These are phyloP conservation scores for Doryteuthis pealeii DNA, from an alignment of 1,140 invertebrate genomes.

Conservation along the genomic window DNA sequence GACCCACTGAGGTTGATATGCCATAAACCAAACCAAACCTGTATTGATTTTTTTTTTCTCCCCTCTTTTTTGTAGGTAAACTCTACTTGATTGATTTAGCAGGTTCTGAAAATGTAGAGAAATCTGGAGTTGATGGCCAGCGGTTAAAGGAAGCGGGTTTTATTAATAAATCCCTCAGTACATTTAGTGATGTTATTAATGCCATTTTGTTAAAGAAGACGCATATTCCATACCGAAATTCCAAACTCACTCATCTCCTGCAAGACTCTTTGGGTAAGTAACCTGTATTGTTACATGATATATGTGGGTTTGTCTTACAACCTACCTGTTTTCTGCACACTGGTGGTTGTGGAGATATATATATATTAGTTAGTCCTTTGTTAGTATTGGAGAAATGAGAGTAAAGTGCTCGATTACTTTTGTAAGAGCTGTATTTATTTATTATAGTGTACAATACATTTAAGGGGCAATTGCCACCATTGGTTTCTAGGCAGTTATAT, in stretches of 20 bases:
- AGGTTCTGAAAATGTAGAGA: conserved; percentile 92
- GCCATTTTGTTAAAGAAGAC: conserved; percentile 71
- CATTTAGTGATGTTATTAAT: conserved; percentile 92
- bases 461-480: neutral
- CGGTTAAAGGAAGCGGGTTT: conserved; percentile 86
- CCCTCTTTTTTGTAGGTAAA: conserved; percentile 72
- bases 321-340: neutral
- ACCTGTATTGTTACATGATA: neutral
- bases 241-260: conserved; percentile 58
- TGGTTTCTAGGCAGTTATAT: neutral
- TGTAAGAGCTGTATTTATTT: too few relatives aligned
- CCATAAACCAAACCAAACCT: too few relatives aligned
- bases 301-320: neutral
- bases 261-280: conserved; percentile 75
- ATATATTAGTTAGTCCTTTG: too few relatives aligned
- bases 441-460: neutral
- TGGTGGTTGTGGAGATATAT: neutral
- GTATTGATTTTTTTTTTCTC: neutral
- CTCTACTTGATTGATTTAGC: conserved; percentile 93
- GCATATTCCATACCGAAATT: conserved; percentile 59
- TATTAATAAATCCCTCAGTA: conserved; percentile 92
- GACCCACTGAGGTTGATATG: too few relatives aligned
- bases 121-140: conserved; percentile 87
- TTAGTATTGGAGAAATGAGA: too few relatives aligned
- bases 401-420: too few relatives aligned